Evolutionary conservation across 1,140 invertebrate species (phyloP), one percentile per base, ranked within the genome.

Genomic region (Ericerus pela): DNA sequence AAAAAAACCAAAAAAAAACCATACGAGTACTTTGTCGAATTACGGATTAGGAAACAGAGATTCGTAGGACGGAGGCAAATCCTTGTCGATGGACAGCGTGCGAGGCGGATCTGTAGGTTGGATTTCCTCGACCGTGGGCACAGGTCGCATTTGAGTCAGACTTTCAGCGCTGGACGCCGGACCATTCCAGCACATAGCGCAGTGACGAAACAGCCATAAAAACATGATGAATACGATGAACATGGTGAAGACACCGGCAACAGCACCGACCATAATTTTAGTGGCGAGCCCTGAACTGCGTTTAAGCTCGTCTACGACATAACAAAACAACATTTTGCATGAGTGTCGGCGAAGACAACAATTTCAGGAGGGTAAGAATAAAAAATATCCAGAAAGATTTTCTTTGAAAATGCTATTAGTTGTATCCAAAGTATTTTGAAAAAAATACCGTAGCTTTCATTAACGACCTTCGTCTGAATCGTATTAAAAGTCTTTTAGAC

Each of bases 181-280:
- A 28, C n/a, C 20, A 37, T 58, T 57, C 51, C 43, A 41, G 30
- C 62, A 61, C 11, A 64, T 43, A 11, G 62, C 26, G 33, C 59
- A 63, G 26, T 62, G 62, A 3, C 62, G 53, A 24, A 64, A 67
- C 24, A 61, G 38, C 61, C 64, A 66, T 29, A 67, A 54, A 52
- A 63, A 66, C 11, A 60, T 56, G 10, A 66, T 56, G 57, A 68
- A 67, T 5, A 66, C 60, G 41, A 66, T 59, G 51, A 68, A 65
- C 29, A 66, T 63, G 10, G 65, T 56, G 22, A 68, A 62, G 3
- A 68, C 54, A 10, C 60, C 60, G 4, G 66, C 62, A 16, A 64
- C 64, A 1, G 66, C 64, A 1, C 47, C 57, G 16, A 36, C 37
- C 14, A 60, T 11, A 36, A 53, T 16, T 57, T 57, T 55, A 14